Conservation (phyloP, 2,113 vertebrate genomes). For the Vimba vimba region DNA sequence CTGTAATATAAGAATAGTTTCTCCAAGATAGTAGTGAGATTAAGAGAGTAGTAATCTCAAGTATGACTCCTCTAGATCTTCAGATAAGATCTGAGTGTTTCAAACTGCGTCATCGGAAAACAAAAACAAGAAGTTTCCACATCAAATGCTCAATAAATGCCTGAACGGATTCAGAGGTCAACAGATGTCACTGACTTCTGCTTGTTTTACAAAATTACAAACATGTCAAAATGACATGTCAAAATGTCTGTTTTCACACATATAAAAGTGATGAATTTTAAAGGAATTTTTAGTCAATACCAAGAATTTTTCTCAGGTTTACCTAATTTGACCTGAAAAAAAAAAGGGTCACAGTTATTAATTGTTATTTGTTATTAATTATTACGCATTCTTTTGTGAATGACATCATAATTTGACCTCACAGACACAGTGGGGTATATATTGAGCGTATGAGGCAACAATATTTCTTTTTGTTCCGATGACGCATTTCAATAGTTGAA, state of each 20-base stretch:
- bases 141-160: no score
- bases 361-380: not conserved
- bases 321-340: no score
- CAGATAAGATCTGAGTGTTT: not conserved
- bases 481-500: not conserved
- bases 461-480: not conserved
- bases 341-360: not conserved
- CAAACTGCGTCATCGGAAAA: not conserved
- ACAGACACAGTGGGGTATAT: not conserved
- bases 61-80: not conserved
- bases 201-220: not conserved
- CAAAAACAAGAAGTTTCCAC: fast-evolving
- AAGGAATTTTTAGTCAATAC: no score
- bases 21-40: not conserved
- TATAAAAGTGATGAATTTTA: no score
- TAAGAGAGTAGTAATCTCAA: not conserved
- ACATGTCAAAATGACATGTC: not conserved
- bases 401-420: not conserved
- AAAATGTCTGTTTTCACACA: not conserved
- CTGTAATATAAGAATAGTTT: not conserved
- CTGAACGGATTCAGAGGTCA: not conserved
- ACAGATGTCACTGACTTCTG: not conserved
- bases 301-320: no score
- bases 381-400: not conserved
- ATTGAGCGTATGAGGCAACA: not conserved